A percentile compares a stretch with the other conserved stretches of the same genome.
These are phyloP conservation scores for Drosophila sordidula DNA, from an alignment of 2,888 invertebrate species.

Conservation along the genomic window DNA sequence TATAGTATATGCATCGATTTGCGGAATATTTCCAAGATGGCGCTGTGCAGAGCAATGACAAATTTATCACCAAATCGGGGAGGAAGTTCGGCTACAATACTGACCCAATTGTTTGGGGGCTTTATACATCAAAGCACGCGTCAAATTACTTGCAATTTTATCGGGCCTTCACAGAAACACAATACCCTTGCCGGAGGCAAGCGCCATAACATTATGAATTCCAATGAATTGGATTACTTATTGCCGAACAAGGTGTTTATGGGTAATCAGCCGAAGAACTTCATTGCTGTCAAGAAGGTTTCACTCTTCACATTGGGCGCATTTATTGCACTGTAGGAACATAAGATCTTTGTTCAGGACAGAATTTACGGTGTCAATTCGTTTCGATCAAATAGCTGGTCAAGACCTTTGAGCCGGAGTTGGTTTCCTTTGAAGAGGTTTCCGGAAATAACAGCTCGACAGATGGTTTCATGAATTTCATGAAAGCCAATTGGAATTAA, in stretches of 20 bases:
- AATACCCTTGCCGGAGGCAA: constrained; percentile 92
- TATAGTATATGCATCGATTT: constrained; percentile 98
- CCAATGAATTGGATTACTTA: constrained; percentile 92
- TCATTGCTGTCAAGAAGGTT: constrained; percentile 95
- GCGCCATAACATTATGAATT: constrained; percentile 99
- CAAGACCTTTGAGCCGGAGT: constrained; percentile 98
- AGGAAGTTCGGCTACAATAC: constrained; percentile 85
- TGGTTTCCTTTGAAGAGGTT: constrained; percentile 89
- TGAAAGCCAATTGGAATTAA: constrained; percentile 88
- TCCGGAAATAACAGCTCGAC: constrained; percentile 96
- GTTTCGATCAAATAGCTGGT: constrained; percentile 99
- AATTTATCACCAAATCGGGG: constrained; percentile 91
- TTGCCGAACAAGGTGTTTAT: constrained; percentile 98
- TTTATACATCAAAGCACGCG: constrained; percentile 95
- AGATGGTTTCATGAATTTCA: constrained; percentile 98
- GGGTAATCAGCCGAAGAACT: constrained; percentile 99
- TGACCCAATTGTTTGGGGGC: constrained; percentile 88
- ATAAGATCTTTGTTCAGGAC: constrained; percentile 99
- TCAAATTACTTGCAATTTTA: constrained; percentile 98
- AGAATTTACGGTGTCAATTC: constrained; percentile 99
- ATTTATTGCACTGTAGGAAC: constrained; percentile 98
- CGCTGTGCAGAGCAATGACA: constrained; percentile 99
- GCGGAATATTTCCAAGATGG: constrained; percentile 99
- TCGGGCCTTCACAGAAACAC: constrained; percentile 96
- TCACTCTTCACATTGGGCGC: constrained; percentile 97